phyloP scores from a whole-genome alignment of 2,113 vertebrate species.

The zebrafish (Danio rerio) region GRCz12tu NC_133186.1:3577001-3577500 shows the following conservation, averaged over 20 bases:
- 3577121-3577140: slow-evolving; percentile 50
- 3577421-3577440: too few relatives aligned
- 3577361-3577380: too few relatives aligned
- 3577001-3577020: not conserved
- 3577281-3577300: too few relatives aligned
- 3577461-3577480: too few relatives aligned
- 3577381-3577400: too few relatives aligned
- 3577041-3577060: slow-evolving; percentile 96
- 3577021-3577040: slow-evolving; percentile 90
- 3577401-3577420: too few relatives aligned
- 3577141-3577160: not conserved
- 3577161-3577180: slow-evolving; percentile 27
- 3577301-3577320: too few relatives aligned
- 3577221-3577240: slow-evolving; percentile 61
- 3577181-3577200: slow-evolving; percentile 68
- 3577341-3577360: too few relatives aligned
- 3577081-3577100: slow-evolving; percentile 62
- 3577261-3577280: too few relatives aligned
- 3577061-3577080: slow-evolving; percentile 94
- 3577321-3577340: too few relatives aligned
- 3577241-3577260: slow-evolving; percentile 41
- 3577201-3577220: slow-evolving; percentile 59
- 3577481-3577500: too few relatives aligned
- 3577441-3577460: too few relatives aligned
- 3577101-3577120: slow-evolving; percentile 70